Conservation (phyloP, 2,113 vertebrate genomes). For the Recurvirostra avosetta region DNA sequence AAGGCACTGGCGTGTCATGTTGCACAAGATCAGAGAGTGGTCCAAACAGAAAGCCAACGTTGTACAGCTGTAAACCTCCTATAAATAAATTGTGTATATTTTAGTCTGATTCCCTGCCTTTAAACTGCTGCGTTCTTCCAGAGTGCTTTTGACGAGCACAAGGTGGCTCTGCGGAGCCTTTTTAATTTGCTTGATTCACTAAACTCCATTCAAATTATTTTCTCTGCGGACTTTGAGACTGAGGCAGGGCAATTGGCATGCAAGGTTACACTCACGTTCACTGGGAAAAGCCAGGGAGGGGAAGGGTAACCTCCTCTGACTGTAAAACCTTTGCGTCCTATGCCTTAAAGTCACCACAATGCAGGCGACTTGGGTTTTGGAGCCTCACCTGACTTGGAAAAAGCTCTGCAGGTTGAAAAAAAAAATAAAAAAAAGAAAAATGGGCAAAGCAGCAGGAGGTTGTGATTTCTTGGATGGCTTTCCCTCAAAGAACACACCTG, state of each 20-base stretch:
- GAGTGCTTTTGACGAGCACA: not conserved
- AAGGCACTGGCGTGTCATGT: not conserved
- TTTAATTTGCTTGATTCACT: not conserved
- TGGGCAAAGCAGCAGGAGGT: not conserved
- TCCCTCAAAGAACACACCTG: not conserved
- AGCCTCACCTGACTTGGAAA: not conserved
- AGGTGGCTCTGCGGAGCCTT: conserved; percentile 30
- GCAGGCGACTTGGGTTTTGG: not conserved
- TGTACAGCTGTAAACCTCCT: conserved; percentile 59
- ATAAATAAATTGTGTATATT: conserved; percentile 59
- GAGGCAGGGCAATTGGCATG: not conserved
- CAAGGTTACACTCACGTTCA: not conserved
- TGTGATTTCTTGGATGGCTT: not conserved
- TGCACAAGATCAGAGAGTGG: conserved; percentile 25
- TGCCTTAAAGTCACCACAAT: not conserved
- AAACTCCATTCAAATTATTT: not conserved
- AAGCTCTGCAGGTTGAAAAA: not conserved
- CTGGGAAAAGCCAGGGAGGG: not conserved
- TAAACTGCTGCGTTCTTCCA: not conserved
- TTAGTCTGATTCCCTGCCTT: conserved; percentile 8
- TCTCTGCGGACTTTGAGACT: not conserved
- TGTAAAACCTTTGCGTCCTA: not conserved
- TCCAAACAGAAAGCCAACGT: conserved; percentile 26
- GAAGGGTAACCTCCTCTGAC: not conserved
- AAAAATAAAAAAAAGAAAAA: too few relatives aligned